These are phyloP conservation scores for Achroia grisella DNA, from an alignment of 1,140 invertebrate species.

Conservation along the genomic window DNA sequence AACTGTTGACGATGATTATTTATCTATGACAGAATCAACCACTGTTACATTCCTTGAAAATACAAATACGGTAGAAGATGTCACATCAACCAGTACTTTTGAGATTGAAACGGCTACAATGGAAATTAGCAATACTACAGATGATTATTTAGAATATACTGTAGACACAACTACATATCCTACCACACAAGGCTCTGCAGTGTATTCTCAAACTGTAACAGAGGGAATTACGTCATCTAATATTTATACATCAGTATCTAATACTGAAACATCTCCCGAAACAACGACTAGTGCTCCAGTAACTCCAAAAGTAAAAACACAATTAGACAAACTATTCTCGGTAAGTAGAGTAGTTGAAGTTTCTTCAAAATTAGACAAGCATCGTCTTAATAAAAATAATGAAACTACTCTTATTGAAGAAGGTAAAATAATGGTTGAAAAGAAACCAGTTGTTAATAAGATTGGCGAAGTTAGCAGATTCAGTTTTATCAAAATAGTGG, in stretches of 20 bases:
- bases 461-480: conserved; percentile 79
- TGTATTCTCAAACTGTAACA: conserved; percentile 23
- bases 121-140: conserved; percentile 39
- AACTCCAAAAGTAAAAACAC: conserved; percentile 61
- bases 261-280: conserved; percentile 24
- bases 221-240: conserved; percentile 13
- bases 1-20: conserved; percentile 33
- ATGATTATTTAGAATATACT: conserved; percentile 52
- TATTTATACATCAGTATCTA: conserved; percentile 13
- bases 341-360: conserved; percentile 79
- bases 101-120: conserved; percentile 38
- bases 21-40: conserved; percentile 34
- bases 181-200: conserved; percentile 22
- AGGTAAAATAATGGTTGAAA: conserved; percentile 70
- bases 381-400: conserved; percentile 74
- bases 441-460: conserved; percentile 75
- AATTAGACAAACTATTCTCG: conserved; percentile 77
- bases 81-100: conserved; percentile 18
- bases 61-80: conserved; percentile 13
- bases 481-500: conserved; percentile 78
- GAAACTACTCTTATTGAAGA: conserved; percentile 70
- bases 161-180: conserved; percentile 36
- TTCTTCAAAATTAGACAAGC: conserved; percentile 75
- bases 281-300: conserved; percentile 30
- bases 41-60: conserved; percentile 15